Evolutionary conservation across 2,113 vertebrate species (phyloP), one percentile per base, ranked within the genome.

Genomic region (Alaudala cheleensis): DNA sequence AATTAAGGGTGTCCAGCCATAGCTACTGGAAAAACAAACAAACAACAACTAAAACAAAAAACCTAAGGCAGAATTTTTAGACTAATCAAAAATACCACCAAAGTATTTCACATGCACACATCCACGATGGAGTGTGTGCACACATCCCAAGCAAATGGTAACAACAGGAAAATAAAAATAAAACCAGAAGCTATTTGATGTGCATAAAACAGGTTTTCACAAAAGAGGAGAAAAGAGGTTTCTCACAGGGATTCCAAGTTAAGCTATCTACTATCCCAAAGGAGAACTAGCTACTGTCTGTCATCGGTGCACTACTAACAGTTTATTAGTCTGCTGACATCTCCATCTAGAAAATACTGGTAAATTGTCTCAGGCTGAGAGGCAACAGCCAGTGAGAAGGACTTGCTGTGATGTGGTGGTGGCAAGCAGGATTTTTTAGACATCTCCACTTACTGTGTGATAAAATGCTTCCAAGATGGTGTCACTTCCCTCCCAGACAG

Each of bases 401-500:
- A 60, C 76, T 78, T 97, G 93, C 96, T 81, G 66, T 91, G 95
- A 94, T 84, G 90, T 83, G 88, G 88, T 94, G 93, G 88, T 94
- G 93, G 95, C 94, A 82, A 91, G 94, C 83, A 90, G 84, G 81
- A 92, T 66, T 97, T 97, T 97, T 97, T 89, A 96, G 96, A 96
- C 81, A 94, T 97, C 95, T 87, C 90, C 95, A 95, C 89, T 95
- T 90, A 82, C 93, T 93, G 81, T 72, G 89, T 76, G 97, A 98
- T 97, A 97, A 98, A 98, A 97, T 98, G 80, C 60, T 97, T 98
- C 95, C 86, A 88, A 65, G 87, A 91, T 97, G 95, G 92, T 92
- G 92, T 98, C 95, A 98, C 96, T 97, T 97, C 96, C 96, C 96
- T 78, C 60, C 71, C 85, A 97, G 95, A 96, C 91, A 61, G 93